Base-by-base conservation (phyloP, 2,888 invertebrate genomes). In the Petrophora chlorosata region DNA sequence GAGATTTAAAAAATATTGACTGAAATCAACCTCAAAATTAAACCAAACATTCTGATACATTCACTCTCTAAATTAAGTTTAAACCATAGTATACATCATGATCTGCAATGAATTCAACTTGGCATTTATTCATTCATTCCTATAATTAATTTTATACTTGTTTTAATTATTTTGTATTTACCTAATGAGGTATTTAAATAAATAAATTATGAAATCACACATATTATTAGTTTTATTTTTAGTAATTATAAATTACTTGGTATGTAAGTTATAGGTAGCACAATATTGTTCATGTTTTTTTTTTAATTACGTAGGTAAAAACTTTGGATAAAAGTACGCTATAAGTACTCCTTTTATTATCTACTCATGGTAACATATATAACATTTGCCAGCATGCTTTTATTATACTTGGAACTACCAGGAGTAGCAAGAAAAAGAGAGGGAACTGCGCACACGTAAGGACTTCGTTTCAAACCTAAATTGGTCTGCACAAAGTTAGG, bases 81-180 rank as follows among this genome's bases (percentile, higher is more conserved):
- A 35, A 30, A n/a, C n/a, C n/a, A n/a, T n/a, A n/a, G n/a, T n/a
- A n/a, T n/a, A n/a, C n/a, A n/a, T n/a, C n/a, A n/a, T 49, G 43
- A 17, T 52, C 40, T 46, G 50, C 52, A 56, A 60, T 64, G 53
- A 65, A 65, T 55, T 65, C 49, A 63, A 67, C 62, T 65, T 61
- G 57, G 80, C 79, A 82, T 82, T 84, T 83, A 81, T 73, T 66
- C 57, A 70, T 77, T 76, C 81, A 85, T 86, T 86, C 85, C 85
- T 78, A 36, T 32, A 67, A 65, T 76, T 72, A 67, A 70, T 78
- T 74, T 74, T 71, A 63, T 71, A 53, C 54, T 54, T 54, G 58
- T 58, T 56, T 56, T 46, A 53, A 53, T 62, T 49, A 62, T 65
- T 70, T 70, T 65, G 64, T 73, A 69, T 69, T 65, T 63, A 65